Evolutionary conservation across 2,888 invertebrate species (phyloP).

Genomic region (Pachymerium ferrugineum): DNA sequence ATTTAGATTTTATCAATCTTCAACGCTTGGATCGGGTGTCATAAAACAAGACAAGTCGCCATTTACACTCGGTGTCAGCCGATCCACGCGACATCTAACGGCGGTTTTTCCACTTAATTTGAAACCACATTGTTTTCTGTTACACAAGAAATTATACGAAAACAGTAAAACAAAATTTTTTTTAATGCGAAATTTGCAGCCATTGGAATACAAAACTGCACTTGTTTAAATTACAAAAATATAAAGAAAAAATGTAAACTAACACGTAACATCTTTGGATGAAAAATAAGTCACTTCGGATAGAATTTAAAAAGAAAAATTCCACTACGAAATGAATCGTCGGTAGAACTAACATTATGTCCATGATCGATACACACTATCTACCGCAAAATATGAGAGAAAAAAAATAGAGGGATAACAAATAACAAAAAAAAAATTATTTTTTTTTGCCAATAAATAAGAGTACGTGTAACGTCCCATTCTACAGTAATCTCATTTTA

Average conservation of each 20-base stretch:
- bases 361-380: no score
- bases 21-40: no score
- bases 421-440: background rate
- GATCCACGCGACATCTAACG: no score
- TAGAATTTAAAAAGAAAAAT: background rate
- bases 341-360: no score
- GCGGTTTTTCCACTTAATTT: background rate
- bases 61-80: no score
- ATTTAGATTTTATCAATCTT: conserved; percentile 37
- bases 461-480: background rate
- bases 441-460: background rate
- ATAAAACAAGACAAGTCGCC: no score
- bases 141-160: background rate
- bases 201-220: background rate
- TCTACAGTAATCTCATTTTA: conserved; percentile 7
- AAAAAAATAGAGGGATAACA: background rate
- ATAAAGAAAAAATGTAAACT: conserved; percentile 12
- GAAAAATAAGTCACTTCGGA: no score
- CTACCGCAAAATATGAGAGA: no score
- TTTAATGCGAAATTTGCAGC: background rate
- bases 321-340: no score
- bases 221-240: conserved; percentile 1
- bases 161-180: background rate
- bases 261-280: conserved; percentile 1
- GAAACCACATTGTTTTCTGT: no score